Conservation (phyloP, 2,888 invertebrate species). For the Rhogogaster chlorosoma region DNA sequence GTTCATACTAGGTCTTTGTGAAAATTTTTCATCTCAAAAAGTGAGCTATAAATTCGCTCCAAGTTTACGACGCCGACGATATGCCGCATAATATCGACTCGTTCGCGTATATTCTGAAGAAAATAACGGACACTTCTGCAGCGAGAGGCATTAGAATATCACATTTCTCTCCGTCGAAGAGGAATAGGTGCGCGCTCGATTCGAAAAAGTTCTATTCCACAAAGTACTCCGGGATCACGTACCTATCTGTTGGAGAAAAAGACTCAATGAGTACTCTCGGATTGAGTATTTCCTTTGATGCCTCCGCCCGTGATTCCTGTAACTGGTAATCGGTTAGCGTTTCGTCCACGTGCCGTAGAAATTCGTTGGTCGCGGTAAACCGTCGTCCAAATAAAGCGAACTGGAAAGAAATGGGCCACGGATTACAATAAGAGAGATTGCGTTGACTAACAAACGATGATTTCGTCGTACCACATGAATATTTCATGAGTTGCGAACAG, state of each 20-base stretch:
- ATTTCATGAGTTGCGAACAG: conserved; percentile 68
- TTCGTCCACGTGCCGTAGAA: conserved; percentile 47
- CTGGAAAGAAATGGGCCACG: conserved; percentile 62
- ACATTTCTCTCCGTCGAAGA: neutral
- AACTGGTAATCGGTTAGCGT: neutral
- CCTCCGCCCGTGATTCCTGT: conserved; percentile 22
- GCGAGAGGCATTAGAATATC: conserved; percentile 27
- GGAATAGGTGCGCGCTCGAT: neutral
- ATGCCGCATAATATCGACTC: conserved; percentile 21
- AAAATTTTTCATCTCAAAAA: conserved; percentile 24
- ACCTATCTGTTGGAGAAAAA: neutral
- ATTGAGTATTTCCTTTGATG: conserved; percentile 5
- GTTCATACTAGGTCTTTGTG: neutral
- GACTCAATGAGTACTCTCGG: neutral
- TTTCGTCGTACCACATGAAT: conserved; percentile 70
- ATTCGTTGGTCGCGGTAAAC: conserved; percentile 51
- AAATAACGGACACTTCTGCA: conserved; percentile 9
- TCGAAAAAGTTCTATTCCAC: neutral
- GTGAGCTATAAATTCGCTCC: conserved; percentile 5
- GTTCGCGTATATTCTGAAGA: neutral
- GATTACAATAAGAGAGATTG: conserved; percentile 59
- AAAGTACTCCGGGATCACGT: neutral
- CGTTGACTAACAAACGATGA: conserved; percentile 70
- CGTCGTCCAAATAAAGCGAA: conserved; percentile 54
- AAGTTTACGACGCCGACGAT: neutral